Conservation (phyloP, 2,797 vertebrate genomes). For the Poecile montanus region DNA sequence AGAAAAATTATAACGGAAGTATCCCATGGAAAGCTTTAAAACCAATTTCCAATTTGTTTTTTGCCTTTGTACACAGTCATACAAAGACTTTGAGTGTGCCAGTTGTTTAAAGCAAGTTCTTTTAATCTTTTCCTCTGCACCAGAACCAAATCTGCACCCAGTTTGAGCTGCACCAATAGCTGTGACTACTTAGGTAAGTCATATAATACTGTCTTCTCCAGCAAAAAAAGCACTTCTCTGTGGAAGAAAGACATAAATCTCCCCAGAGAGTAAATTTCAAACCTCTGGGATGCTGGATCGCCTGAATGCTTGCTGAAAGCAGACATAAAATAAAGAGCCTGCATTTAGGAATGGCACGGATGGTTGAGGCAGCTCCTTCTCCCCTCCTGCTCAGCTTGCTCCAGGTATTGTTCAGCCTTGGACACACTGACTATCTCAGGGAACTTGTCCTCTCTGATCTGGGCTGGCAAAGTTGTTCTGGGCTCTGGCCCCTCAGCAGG, state of each 20-base stretch:
- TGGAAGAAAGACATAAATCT: neutral
- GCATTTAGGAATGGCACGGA: neutral
- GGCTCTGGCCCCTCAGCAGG: neutral
- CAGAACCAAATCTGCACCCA: neutral
- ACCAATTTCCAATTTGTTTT: neutral
- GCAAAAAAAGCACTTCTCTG: neutral
- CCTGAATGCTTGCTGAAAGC: neutral
- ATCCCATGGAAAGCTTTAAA: neutral
- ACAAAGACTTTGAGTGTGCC: neutral
- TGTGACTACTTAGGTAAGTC: neutral
- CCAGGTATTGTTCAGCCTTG: neutral
- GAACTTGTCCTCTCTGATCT: neutral
- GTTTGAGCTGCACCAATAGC: accelerated
- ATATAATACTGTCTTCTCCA: neutral
- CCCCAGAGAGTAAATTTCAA: neutral
- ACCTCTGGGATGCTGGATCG: neutral
- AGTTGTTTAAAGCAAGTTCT: neutral
- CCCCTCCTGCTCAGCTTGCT: neutral
- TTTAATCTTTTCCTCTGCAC: neutral
- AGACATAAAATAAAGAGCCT: neutral
- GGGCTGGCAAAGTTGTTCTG: accelerated
- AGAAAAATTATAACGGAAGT: neutral
- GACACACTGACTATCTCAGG: accelerated
- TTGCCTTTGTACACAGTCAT: neutral
- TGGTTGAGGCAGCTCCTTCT: neutral